Evolutionary conservation across 2,888 invertebrate species (phyloP).

Genomic region (Chrysolina oricalcia): DNA sequence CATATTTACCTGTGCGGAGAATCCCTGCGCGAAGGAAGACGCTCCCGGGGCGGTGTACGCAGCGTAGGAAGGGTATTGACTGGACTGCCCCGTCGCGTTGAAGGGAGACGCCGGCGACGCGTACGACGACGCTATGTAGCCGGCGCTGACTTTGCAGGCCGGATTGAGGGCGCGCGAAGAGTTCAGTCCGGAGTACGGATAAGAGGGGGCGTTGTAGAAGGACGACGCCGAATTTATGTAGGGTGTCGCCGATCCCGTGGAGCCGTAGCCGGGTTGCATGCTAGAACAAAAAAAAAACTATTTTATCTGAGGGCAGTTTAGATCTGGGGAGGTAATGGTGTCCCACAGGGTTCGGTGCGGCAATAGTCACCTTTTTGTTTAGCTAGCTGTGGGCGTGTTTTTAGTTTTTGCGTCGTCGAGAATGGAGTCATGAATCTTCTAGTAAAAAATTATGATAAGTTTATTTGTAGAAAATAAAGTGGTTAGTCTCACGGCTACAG

Average conservation of each 20-base stretch:
- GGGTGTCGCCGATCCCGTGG: conserved; percentile 66
- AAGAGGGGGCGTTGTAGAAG: conserved; percentile 70
- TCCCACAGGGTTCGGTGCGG: too few relatives aligned
- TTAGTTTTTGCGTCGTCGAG: too few relatives aligned
- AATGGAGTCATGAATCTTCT: too few relatives aligned
- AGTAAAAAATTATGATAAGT: too few relatives aligned
- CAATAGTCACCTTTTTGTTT: too few relatives aligned
- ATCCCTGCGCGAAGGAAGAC: conserved; percentile 74
- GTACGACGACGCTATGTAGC: conserved; percentile 71
- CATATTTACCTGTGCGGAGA: conserved; percentile 74
- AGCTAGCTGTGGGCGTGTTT: too few relatives aligned
- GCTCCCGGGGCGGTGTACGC: conserved; percentile 73
- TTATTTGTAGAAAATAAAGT: too few relatives aligned
- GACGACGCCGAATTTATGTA: conserved; percentile 68
- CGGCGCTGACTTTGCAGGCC: conserved; percentile 76
- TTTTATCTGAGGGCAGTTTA: conserved; percentile 72
- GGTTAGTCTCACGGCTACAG: too few relatives aligned
- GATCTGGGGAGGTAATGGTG: too few relatives aligned
- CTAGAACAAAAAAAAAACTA: conserved; percentile 73
- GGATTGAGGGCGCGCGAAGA: conserved; percentile 69
- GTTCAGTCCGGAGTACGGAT: conserved; percentile 71
- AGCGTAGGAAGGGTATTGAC: conserved; percentile 71
- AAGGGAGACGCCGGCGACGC: conserved; percentile 69
- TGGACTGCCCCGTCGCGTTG: conserved; percentile 72
- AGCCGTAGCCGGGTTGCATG: conserved; percentile 72